phyloP scores from a whole-genome alignment of 2,888 invertebrate genomes.

The Petrolisthes cinctipes region DNA sequence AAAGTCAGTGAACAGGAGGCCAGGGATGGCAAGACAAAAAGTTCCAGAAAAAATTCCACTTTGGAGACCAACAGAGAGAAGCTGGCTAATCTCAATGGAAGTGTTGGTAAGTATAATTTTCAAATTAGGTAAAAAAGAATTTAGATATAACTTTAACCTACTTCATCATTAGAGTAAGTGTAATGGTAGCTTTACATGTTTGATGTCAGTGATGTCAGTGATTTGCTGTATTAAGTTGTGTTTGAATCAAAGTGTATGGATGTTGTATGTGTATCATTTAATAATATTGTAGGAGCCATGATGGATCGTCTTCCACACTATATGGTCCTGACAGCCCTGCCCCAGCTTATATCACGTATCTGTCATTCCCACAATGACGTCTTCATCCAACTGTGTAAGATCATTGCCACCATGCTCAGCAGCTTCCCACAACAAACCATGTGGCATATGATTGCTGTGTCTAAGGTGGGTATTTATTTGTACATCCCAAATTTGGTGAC shows the following conservation, averaged over 20 bases:
- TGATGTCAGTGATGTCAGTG: too few species aligned
- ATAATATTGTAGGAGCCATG: constrained; percentile 47
- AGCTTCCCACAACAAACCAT: constrained; percentile 93
- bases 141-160: too few species aligned
- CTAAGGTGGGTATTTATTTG: constrained; percentile 48
- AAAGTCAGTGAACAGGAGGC: constrained; percentile 68
- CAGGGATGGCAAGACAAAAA: constrained; percentile 40
- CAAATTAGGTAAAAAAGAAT: not conserved
- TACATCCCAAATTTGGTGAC: too few species aligned
- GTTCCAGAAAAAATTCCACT: constrained; percentile 14
- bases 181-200: not conserved
- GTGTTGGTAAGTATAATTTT: constrained; percentile 46
- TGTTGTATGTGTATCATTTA: not conserved
- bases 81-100: constrained; percentile 48
- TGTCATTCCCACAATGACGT: constrained; percentile 89
- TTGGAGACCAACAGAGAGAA: constrained; percentile 49
- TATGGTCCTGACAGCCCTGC: constrained; percentile 91
- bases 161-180: too few species aligned
- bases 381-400: constrained; percentile 81
- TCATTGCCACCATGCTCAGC: constrained; percentile 84
- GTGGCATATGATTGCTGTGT: constrained; percentile 81
- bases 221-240: not conserved
- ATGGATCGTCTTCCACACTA: constrained; percentile 80
- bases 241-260: too few species aligned
- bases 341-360: constrained; percentile 93